Base-by-base conservation (phyloP, 2,113 vertebrate species). In the Callopanchax toddi region DNA sequence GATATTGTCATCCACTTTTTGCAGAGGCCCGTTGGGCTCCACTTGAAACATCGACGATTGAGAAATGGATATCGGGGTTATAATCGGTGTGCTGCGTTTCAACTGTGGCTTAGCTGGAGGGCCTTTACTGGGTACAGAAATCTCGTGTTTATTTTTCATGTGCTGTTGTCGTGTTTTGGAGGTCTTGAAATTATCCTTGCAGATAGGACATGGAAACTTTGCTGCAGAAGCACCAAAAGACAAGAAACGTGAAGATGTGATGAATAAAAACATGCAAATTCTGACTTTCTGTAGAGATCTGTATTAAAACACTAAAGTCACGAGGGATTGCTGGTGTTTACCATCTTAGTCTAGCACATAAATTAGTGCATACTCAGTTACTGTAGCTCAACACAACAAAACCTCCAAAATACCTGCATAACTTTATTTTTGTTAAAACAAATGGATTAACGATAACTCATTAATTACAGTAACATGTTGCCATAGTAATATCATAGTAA, bases 1-100 rank as follows among this genome's bases (percentile, higher is more conserved):
- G 43, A 93, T 86, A 55, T 91, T 87, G 22, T 80, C 74, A 37
- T 90, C 87, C 6, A 92, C 90, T 60, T 88, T 90, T 53, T 91
- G 91, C 50, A 91, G 71, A 21, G 87, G 88, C 52, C 90, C 90
- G n/a, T 85, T 65, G 2, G 84, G 70, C 34, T 91, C 89, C 37
- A 88, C 8, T 18, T 89, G 81, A 11, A 91, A 67, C 1, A 89
- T 50, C 17, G 76, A 64, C 15, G 86, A 46, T 49, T 90, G 88
- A 40, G 62, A 75, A 61, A 86, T 55, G 37, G 81, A 70, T 63
- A 89, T 83, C n/a, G 89, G 89, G 34, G 80, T 87, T 53, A 91
- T 80, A 36, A 84, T 72, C 18, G 75, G 83, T 29, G 46, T 67
- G 17, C 5, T 61, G 60, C 66, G 72, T 45, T 86, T 87, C 12